Evolutionary conservation across 2,113 vertebrate species (phyloP), one percentile per base, ranked within the genome.

Genomic region (Oreochromis spilurus): DNA sequence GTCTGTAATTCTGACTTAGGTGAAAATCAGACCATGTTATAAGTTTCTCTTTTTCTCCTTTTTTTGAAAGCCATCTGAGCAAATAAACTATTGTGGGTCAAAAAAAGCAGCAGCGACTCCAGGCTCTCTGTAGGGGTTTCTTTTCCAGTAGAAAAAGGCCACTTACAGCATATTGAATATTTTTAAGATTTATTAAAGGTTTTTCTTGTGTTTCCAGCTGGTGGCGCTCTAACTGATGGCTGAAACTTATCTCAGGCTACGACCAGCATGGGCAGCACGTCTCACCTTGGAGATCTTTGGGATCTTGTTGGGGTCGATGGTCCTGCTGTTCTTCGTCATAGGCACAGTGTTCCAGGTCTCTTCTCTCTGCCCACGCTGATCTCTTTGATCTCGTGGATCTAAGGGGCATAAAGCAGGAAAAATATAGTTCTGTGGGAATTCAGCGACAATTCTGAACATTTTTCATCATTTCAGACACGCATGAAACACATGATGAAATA

Each of bases 261-360:
- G 10, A 77, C 38, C 12, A 14, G 34, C 45, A 26, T 3, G 2
- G 45, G 19, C 17, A 26, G 19, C n/a, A 9, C 0, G 19, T 91
- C 97, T 93, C 84, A 99, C 99, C 97, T 99, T 99, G 83, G 98
- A 99, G 96, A 99, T 99, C 96, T 99, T 99, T 94, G 98, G 97
- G 95, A 99, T 99, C 96, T 99, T 99, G 91, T 96, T 97, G 89
- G 98, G 99, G 96, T 99, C 99, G 81, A 99, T 97, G 84, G 98
- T 98, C 79, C 99, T 96, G 95, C 97, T 99, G 93, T 97, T 99
- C 95, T 99, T 99, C 19, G 97, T 97, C 93, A 98, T 97, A 84
- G 99, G 98, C 89, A 99, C 99, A 81, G 98, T 99, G 95, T 98
- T 99, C 99, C 99, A 99, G 53, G 97, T 98, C 94, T 99, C 98